These are phyloP conservation scores for Pangasius krempfi DNA, from an alignment of 2,797 vertebrate genomes.

Conservation along the genomic window DNA sequence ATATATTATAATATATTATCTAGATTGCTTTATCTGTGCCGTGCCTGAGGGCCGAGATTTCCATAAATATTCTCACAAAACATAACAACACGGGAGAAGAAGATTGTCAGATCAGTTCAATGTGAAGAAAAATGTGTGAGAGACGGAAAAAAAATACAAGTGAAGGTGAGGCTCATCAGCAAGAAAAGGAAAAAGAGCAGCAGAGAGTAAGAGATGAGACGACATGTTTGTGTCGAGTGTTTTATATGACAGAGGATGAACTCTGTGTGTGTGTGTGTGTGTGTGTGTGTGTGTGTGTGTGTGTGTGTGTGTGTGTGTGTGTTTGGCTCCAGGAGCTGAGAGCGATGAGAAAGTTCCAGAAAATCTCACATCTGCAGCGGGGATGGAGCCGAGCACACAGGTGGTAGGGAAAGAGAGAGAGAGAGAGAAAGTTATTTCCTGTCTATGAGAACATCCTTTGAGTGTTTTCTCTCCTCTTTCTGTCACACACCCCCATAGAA, in stretches of 20 bases:
- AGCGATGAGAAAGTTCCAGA: slow-evolving; percentile 38
- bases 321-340: slow-evolving; percentile 34
- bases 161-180: neutral
- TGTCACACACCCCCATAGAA: slow-evolving; percentile 28
- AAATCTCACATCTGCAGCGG: slow-evolving; percentile 45
- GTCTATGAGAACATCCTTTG: slow-evolving; percentile 53
- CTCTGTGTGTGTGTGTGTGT: slow-evolving; percentile 48
- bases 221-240: slow-evolving; percentile 14
- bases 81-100: neutral
- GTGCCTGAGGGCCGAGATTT: neutral
- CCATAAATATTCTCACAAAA: slow-evolving; percentile 26
- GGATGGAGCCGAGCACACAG: slow-evolving; percentile 45
- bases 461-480: slow-evolving; percentile 40
- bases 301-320: slow-evolving; percentile 58
- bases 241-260: slow-evolving; percentile 27
- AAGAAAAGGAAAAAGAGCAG: neutral
- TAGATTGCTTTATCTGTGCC: slow-evolving; percentile 9
- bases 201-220: neutral
- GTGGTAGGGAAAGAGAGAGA: slow-evolving; percentile 28
- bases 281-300: slow-evolving; percentile 50
- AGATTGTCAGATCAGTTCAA: slow-evolving; percentile 21
- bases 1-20: neutral
- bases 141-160: neutral
- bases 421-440: slow-evolving; percentile 48
- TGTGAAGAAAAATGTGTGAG: neutral